Evolutionary conservation across 1,140 invertebrate genomes (phyloP), one percentile per base, ranked within the genome.

Genomic region (Steinernema khuongi): DNA sequence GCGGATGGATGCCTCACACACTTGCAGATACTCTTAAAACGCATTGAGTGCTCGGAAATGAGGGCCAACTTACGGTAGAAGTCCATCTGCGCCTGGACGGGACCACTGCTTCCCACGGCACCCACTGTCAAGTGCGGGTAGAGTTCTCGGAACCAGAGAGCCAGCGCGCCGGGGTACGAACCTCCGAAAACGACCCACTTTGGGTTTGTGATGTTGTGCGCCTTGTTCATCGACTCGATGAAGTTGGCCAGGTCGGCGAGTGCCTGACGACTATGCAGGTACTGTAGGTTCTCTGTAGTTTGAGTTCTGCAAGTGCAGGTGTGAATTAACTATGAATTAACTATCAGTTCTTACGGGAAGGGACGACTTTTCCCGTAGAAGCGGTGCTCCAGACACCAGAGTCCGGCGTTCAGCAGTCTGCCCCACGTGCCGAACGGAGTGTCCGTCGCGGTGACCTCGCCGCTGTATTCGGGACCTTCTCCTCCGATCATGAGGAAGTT

Each of bases 151-250:
- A 92, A 87, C 93, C 93, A 96, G 4, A 93, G 93, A 17, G 93
- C 92, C 50, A 96, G 86, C 1, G 33, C 81, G 44, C 93, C 94
- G 1, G 93, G 91, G 86, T 96, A 96, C 0, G 92, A 94, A 0
- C 93, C 93, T 32, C 94, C 93, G 86, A 95, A 94, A 1, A 90
- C 90, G 73, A 96, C 90, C 91, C 92, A 94, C 19, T 60, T 60
- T 41, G 36, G 36, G 36, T 60, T 26, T 14, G 22, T 17, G 22
- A 26, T 11, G 22, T 26, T 26, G 50, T 17, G 26, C 26, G 14
- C 2, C 7, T 14, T 22, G 19, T 60, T 75, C 72, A 41, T 74
- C 31, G 7, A 28, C 28, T 68, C 31, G 66, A 77, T 77, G 68
- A 77, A 77, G 18, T 69, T 60, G 31, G 76, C 76, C 28, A 33